These are phyloP conservation scores for Anser brachyrhynchus DNA, from an alignment of 2,113 vertebrate species.

Conservation along the genomic window DNA sequence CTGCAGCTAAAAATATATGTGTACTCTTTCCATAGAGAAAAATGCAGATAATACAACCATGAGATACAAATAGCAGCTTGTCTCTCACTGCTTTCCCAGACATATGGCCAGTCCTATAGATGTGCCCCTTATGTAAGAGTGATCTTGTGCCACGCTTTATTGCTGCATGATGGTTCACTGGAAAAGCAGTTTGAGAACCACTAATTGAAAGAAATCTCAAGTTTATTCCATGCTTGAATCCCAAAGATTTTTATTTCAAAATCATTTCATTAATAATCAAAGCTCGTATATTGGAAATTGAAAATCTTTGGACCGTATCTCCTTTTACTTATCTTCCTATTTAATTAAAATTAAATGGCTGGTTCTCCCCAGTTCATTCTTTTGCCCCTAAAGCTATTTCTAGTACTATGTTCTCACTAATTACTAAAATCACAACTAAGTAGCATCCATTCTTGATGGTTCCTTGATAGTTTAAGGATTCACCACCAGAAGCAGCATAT, in stretches of 20 bases:
- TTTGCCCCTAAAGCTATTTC: constrained; percentile 14
- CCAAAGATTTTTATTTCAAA: neutral
- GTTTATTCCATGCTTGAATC: neutral
- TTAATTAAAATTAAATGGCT: constrained; percentile 19
- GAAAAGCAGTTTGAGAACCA: neutral
- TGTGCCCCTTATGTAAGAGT: neutral
- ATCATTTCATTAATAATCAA: neutral
- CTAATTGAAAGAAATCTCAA: neutral
- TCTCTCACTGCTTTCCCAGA: neutral
- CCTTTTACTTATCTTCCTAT: neutral
- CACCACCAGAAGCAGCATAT: neutral
- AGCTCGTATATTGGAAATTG: neutral
- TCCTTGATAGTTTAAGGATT: constrained; percentile 13
- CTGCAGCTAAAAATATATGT: neutral
- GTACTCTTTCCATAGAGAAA: neutral
- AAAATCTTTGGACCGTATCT: neutral
- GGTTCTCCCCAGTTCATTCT: neutral
- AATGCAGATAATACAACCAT: neutral
- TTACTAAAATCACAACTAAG: constrained; percentile 18
- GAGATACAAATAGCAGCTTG: neutral
- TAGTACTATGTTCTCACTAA: neutral
- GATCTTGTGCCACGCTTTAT: neutral
- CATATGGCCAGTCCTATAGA: neutral
- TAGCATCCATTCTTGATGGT: neutral
- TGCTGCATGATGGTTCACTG: neutral